Evolutionary conservation across 2,888 invertebrate genomes (phyloP).

Genomic region (Mesochorus sp.): DNA sequence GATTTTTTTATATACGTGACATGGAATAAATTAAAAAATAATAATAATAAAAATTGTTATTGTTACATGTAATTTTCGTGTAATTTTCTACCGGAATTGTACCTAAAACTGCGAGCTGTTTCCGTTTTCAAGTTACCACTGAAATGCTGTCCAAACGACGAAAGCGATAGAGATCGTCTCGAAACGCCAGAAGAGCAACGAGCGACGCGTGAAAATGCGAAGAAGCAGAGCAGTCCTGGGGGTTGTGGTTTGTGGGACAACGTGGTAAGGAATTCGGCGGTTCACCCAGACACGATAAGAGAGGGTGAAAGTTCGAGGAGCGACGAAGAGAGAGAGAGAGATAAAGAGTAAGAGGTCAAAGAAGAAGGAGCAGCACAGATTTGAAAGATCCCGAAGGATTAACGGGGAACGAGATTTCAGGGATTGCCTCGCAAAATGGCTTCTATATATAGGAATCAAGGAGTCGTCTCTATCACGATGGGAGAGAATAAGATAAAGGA

Average conservation of each 20-base stretch:
- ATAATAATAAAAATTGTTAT: too few species aligned
- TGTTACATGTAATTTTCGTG: too few species aligned
- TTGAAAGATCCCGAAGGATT: slow-evolving; percentile 52
- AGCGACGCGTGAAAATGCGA: slow-evolving; percentile 51
- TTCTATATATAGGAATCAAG: slow-evolving; percentile 11
- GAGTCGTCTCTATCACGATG: slow-evolving; percentile 19
- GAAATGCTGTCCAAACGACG: background rate
- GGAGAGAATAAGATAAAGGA: background rate
- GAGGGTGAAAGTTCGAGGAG: slow-evolving; percentile 13
- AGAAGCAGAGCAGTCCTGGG: slow-evolving; percentile 11
- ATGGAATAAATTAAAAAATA: too few species aligned
- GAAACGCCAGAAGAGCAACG: slow-evolving; percentile 9
- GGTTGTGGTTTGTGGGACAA: slow-evolving; percentile 41
- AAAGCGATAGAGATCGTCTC: background rate
- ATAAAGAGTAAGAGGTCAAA: slow-evolving; percentile 5
- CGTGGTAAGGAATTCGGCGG: slow-evolving; percentile 32
- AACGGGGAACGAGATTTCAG: slow-evolving; percentile 48
- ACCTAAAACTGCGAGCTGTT: too few species aligned
- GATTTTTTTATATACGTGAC: too few species aligned
- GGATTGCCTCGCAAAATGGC: slow-evolving; percentile 35
- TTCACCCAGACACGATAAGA: slow-evolving; percentile 1
- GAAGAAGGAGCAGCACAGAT: slow-evolving; percentile 25
- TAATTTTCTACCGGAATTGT: too few species aligned
- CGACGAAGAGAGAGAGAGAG: background rate
- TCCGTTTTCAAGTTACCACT: background rate